Evolutionary conservation across 2,888 invertebrate species (phyloP).

Genomic region (Macrophya annulata): DNA sequence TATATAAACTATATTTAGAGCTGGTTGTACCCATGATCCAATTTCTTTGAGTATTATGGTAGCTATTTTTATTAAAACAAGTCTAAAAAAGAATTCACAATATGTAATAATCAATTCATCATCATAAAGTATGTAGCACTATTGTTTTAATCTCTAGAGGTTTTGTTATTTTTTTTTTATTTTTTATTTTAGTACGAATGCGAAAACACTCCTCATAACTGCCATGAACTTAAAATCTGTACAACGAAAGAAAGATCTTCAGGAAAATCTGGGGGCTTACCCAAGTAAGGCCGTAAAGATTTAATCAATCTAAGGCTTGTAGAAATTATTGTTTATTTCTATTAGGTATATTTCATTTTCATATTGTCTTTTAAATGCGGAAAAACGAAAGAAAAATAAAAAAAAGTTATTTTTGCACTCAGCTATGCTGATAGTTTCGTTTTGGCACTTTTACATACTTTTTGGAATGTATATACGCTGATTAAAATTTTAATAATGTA

Average conservation of each 20-base stretch:
- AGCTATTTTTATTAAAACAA: slow-evolving; percentile 50
- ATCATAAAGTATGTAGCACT: slow-evolving; percentile 36
- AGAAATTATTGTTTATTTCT: slow-evolving; percentile 8
- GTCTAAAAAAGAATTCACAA: slow-evolving; percentile 47
- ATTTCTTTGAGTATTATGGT: slow-evolving; percentile 16
- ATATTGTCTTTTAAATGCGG: background rate
- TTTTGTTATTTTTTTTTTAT: background rate
- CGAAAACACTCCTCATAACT: slow-evolving; percentile 18
- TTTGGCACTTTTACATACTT: slow-evolving; percentile 45
- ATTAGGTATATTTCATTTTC: background rate
- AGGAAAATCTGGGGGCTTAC: slow-evolving; percentile 15
- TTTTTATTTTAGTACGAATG: slow-evolving; percentile 20
- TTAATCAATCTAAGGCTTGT: slow-evolving; percentile 19
- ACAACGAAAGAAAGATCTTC: background rate
- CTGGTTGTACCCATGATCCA: slow-evolving; percentile 1
- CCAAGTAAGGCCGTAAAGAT: background rate
- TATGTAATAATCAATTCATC: slow-evolving; percentile 38
- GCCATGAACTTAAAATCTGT: background rate
- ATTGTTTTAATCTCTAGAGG: slow-evolving; percentile 5
- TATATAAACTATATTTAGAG: background rate
- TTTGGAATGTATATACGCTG: slow-evolving; percentile 44
- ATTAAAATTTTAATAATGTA: slow-evolving; percentile 25
- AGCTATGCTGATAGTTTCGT: slow-evolving; percentile 21
- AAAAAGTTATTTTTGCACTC: background rate
- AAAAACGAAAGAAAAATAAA: background rate